Base-by-base conservation (phyloP, 2,797 vertebrate genomes). In the Rhyacichthys aspro region DNA sequence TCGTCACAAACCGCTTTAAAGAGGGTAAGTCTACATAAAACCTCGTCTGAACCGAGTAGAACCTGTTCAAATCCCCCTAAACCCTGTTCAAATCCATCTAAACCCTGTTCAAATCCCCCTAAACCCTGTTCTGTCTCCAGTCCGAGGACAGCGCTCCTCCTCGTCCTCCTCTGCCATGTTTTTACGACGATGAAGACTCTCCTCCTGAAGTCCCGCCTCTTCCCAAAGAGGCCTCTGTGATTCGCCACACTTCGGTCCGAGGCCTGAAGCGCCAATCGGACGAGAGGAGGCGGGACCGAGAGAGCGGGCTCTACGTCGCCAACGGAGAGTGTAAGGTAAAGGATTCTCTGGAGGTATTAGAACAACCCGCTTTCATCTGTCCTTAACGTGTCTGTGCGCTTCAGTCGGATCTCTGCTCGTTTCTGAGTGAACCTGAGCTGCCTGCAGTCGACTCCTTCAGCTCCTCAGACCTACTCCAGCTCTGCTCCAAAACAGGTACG, bases 201-300 rank as follows among this genome's bases (percentile, higher is more conserved):
- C 94, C 95, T 12, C 97, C 97, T 0, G 95, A 91, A 15, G 92
- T 99, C 70, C 96, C 96, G 0, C 97, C 97, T 9, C 94, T 98
- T 34, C 96, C 96, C 0, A 93, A 85, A 66, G 97, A 98, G 84
- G 90, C 96, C 18, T 94, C 94, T 1, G 91, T 96, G 84, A 95
- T 97, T 87, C 94, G 97, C 55, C 97, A 98, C 82, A 97, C 91
- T 0, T 98, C 97, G 0, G 97, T 99, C 70, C 92, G 97, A 1
- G 97, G 96, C 39, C 92, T 98, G 23, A 99, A 98, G 69, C 93
- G 97, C 3, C 97, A 99, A 68, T 98, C 97, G 0, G 96, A 98
- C 0, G 97, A 96, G 89, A 94, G 96, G 83, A 97, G 95, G 84
- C 86, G 95, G 71, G 97, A 98, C 86, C 81, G 95, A 49, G 97